These are phyloP conservation scores for Lepidurus couesii DNA, from an alignment of 1,140 invertebrate species.

Conservation along the genomic window DNA sequence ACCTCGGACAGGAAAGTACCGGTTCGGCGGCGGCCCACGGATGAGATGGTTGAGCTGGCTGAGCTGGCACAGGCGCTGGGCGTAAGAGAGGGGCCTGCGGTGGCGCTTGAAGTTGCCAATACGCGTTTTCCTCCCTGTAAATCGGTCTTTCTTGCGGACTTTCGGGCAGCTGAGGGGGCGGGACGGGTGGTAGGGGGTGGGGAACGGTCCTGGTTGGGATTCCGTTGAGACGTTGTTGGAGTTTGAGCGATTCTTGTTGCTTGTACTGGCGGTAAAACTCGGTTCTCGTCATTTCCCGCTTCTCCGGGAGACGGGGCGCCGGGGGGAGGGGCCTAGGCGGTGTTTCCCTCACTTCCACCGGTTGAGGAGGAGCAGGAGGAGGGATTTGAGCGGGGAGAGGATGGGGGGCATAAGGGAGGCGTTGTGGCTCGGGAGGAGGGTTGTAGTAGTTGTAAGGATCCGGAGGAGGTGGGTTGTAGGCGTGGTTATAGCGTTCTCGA, in stretches of 20 bases:
- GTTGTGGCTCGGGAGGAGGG: background rate
- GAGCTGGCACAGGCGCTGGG: background rate
- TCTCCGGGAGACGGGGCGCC: background rate
- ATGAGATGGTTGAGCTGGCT: background rate
- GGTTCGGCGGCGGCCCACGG: background rate
- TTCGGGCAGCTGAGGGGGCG: background rate
- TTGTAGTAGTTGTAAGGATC: background rate
- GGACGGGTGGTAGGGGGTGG: background rate
- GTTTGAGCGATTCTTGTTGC: slow-evolving; percentile 14
- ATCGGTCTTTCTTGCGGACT: background rate
- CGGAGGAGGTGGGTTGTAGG: background rate
- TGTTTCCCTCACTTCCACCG: background rate
- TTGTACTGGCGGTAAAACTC: background rate
- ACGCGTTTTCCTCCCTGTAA: background rate
- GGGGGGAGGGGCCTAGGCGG: background rate
- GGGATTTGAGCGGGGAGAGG: background rate
- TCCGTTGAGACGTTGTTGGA: background rate
- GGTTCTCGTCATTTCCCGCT: background rate
- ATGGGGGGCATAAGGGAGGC: background rate
- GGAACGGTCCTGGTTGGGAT: background rate
- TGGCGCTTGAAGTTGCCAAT: background rate
- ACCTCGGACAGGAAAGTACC: background rate
- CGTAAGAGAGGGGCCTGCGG: background rate
- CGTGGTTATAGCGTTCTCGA: background rate
- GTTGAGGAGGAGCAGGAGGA: background rate